phyloP scores from a whole-genome alignment of 2,113 vertebrate genomes.

The Dolichallabes microphthalmus region DNA sequence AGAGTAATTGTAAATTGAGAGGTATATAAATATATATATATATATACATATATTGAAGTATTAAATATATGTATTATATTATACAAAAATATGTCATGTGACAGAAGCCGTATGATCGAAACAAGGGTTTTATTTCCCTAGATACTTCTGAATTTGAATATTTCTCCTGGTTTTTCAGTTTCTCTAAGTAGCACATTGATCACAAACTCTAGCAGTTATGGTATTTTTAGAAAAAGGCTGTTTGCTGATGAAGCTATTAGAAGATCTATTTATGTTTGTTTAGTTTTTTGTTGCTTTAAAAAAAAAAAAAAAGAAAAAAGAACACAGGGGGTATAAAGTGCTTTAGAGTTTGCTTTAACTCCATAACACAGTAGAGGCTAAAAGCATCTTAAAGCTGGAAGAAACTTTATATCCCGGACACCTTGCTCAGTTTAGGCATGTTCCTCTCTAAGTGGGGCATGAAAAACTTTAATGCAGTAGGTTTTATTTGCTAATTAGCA shows the following conservation, averaged over 20 bases:
- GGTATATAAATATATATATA: too few relatives aligned
- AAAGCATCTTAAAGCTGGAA: slow-evolving; percentile 15
- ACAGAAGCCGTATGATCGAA: too few relatives aligned
- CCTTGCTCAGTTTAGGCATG: not conserved
- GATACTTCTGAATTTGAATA: not conserved
- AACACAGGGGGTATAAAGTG: not conserved
- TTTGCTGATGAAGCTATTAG: not conserved
- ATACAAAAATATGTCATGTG: too few relatives aligned
- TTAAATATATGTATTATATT: too few relatives aligned
- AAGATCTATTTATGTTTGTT: not conserved
- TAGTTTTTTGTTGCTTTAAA: too few relatives aligned
- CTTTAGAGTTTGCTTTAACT: not conserved
- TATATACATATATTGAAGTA: too few relatives aligned
- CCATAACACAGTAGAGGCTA: not conserved
- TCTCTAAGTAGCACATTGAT: not conserved
- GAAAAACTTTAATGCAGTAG: slow-evolving; percentile 12
- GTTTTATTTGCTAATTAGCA: slow-evolving; percentile 38
- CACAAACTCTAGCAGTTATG: not conserved
- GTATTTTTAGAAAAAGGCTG: not conserved
- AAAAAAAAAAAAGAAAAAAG: too few relatives aligned
- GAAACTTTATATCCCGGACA: not conserved
- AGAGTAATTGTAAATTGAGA: too few relatives aligned
- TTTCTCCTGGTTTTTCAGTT: not conserved
- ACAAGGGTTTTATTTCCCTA: not conserved
- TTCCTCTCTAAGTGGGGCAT: slow-evolving; percentile 21